These are phyloP conservation scores for Drosophila nigritarsus DNA, from an alignment of 2,888 invertebrate genomes.

Conservation along the genomic window DNA sequence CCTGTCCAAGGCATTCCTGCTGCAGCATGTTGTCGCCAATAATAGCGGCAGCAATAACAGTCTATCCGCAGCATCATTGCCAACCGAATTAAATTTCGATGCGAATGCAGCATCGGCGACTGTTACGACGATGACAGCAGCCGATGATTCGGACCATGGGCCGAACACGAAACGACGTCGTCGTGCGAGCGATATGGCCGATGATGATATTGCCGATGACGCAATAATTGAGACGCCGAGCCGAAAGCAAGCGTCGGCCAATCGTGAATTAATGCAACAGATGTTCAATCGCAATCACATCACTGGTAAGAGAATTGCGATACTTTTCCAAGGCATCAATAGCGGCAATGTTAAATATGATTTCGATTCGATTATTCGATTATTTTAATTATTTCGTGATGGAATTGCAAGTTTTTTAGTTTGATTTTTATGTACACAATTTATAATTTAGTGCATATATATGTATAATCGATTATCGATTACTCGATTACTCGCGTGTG, in stretches of 20 bases:
- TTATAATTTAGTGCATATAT: background rate
- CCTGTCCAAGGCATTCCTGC: conserved; percentile 65
- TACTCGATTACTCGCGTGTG: background rate
- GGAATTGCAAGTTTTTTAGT: background rate
- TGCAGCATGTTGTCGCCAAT: conserved; percentile 59
- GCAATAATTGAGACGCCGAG: conserved; percentile 8
- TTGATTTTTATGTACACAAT: background rate
- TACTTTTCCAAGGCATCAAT: conserved; percentile 7
- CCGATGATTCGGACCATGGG: background rate
- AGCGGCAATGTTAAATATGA: background rate
- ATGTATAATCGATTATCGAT: background rate
- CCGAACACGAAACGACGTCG: background rate
- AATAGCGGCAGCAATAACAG: background rate
- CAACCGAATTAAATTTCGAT: conserved; percentile 15
- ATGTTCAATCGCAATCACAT: conserved; percentile 84
- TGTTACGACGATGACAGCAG: background rate
- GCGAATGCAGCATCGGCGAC: background rate
- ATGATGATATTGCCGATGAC: conserved; percentile 20
- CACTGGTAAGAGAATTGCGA: conserved; percentile 83
- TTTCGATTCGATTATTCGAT: background rate
- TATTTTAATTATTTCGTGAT: background rate
- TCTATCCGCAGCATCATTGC: background rate
- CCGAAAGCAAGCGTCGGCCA: conserved; percentile 38
- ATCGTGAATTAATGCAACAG: conserved; percentile 81
- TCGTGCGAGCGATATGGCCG: conserved; percentile 25